Conservation (phyloP, 2,888 invertebrate genomes). For the Cryptus armator region DNA sequence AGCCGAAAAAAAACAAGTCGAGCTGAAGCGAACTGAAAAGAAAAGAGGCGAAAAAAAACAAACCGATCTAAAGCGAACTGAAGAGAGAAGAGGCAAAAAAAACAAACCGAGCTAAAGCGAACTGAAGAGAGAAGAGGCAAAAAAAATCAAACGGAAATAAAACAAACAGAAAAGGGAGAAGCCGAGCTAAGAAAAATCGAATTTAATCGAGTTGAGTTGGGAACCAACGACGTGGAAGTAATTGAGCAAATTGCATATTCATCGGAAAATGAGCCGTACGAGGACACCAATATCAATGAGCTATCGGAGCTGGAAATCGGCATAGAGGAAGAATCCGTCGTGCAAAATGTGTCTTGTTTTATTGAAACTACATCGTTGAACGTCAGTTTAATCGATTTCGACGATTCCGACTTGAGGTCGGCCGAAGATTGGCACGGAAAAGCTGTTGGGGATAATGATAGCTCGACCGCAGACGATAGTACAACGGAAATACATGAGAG, state of each 20-base stretch:
- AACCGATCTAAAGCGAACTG: not conserved
- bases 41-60: not conserved
- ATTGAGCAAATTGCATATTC: conserved; percentile 1
- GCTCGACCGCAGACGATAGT: conserved; percentile 6
- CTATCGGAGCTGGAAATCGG: not conserved
- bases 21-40: not conserved
- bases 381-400: not conserved
- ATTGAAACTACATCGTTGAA: conserved; percentile 1
- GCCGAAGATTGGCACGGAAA: conserved; percentile 18
- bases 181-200: not conserved
- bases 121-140: not conserved
- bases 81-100: conserved; percentile 1
- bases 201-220: not conserved
- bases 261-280: not conserved
- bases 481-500: not conserved
- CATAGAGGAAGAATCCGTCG: not conserved
- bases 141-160: not conserved
- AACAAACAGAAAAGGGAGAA: not conserved
- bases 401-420: not conserved
- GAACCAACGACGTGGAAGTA: not conserved
- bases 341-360: conserved; percentile 5
- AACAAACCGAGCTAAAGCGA: not conserved
- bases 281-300: conserved; percentile 1
- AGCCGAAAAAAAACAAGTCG: not conserved
- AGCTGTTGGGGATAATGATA: not conserved